Base-by-base conservation (phyloP, 2,888 invertebrate genomes). In the Pasiphila rectangulata region DNA sequence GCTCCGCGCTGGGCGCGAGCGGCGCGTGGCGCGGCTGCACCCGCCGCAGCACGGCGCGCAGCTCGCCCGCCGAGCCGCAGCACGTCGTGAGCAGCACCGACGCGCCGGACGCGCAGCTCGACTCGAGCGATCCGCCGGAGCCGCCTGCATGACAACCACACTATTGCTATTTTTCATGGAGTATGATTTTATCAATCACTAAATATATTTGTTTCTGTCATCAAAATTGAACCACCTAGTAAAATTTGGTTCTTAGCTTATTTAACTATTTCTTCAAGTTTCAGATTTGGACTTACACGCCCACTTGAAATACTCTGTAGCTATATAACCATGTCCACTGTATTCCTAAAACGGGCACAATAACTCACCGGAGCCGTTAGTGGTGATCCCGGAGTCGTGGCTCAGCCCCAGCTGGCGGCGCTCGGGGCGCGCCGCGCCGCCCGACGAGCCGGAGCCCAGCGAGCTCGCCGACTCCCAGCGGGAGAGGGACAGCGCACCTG, bases 401-500 rank as follows among this genome's bases (percentile, higher is more conserved):
- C 87, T 87, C 40, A 85, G 76, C 0, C 87, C 85, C 5, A 86
- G 63, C 39, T 82, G 83, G 1, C 83, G 61, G 49, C 79, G 76
- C 52, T 84, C 84, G 0, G 81, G 78, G 1, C 83, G 66, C 1
- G 79, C 66, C n/a, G 71, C 66, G 1, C 83, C 81, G 3, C 83
- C 77, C 3, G 87, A 86, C 1, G 88, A 86, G 0, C 90, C 89
- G 0, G 91, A 90, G 0, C 91, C 92, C 47, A 93, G 76, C 0
- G 93, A 93, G 56, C 92, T 92, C 69, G 92, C 89, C 21, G 93
- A 93, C 27, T 94, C 93, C 96, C 96, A 96, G 24, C 95, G 90
- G 2, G 96, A 96, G 80, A 96, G 90, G 4, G 96, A 94, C 41
- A 96, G 73, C 0, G 95, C 95, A 30, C 96, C 94, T 94, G 70